Conservation (phyloP, 2,113 vertebrate species). For the Callipepla squamata region DNA sequence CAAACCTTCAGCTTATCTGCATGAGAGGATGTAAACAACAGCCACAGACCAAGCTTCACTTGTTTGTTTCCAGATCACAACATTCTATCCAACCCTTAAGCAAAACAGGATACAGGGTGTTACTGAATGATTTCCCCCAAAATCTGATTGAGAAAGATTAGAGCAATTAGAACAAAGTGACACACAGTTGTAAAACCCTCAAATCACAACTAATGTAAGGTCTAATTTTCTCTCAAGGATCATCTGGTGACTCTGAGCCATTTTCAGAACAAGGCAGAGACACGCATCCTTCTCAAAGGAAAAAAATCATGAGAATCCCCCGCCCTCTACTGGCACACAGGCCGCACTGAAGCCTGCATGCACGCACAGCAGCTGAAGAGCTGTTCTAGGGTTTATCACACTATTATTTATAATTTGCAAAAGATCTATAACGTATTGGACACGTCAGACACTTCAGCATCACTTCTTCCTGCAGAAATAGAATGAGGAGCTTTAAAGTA, state of each 20-base stretch:
- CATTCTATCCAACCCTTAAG: not conserved
- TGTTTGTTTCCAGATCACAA: conserved; percentile 43
- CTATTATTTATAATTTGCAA: not conserved
- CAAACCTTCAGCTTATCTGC: conserved; percentile 54
- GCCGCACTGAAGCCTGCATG: not conserved
- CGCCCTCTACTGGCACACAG: conserved; percentile 63
- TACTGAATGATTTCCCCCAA: conserved; percentile 64
- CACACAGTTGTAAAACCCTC: conserved; percentile 37
- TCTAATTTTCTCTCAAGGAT: conserved; percentile 36
- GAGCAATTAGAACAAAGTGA: conserved; percentile 52
- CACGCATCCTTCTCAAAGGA: not conserved
- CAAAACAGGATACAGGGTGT: conserved; percentile 69
- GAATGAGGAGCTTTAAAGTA: not conserved
- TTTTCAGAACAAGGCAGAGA: conserved; percentile 18
- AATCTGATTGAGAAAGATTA: conserved; percentile 66
- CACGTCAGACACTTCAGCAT: not conserved
- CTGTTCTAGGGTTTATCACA: not conserved
- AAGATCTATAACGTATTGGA: not conserved
- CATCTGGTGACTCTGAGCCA: not conserved
- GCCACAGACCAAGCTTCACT: conserved; percentile 8
- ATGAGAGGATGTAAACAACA: conserved; percentile 50
- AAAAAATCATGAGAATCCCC: conserved; percentile 26
- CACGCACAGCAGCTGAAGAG: not conserved
- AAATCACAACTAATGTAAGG: conserved; percentile 39
- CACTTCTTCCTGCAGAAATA: not conserved